A percentile compares a stretch with the other conserved stretches of the same genome.
Conservation (phyloP, 2,797 vertebrate genomes). For the Smutsia gigantea region DNA sequence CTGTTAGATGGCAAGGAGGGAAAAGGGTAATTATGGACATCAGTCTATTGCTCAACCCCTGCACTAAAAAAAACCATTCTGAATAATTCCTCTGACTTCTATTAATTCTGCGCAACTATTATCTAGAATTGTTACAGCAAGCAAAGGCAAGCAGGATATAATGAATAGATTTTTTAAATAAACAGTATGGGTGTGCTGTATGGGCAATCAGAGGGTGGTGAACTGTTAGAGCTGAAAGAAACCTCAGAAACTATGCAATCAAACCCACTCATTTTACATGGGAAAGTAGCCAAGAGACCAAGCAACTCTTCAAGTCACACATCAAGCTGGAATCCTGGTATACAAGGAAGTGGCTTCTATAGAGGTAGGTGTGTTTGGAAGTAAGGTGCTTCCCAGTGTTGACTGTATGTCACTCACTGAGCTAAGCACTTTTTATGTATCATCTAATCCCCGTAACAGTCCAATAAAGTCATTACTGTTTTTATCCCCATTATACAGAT, state of each 20-base stretch:
- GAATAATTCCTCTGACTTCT: constrained; percentile 39
- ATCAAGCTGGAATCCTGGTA: not conserved
- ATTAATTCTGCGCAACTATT: constrained; percentile 51
- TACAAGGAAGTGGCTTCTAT: not conserved
- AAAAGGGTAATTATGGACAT: constrained; percentile 36
- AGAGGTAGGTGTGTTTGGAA: not conserved
- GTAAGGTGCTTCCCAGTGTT: not conserved
- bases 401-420: not conserved
- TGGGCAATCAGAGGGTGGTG: not conserved
- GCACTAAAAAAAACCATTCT: not conserved
- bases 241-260: not conserved
- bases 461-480: not conserved
- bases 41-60: constrained; percentile 9
- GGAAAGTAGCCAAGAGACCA: not conserved
- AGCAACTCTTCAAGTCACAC: not conserved
- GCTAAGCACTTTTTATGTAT: not conserved
- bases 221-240: not conserved
- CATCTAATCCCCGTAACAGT: not conserved
- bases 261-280: not conserved
- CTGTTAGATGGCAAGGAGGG: not conserved
- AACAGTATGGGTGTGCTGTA: not conserved
- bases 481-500: not conserved
- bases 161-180: not conserved
- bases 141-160: not conserved
- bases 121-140: constrained; percentile 12